Evolutionary conservation across 1,140 invertebrate species (phyloP).

Genomic region (Leptopilina clavipes): DNA sequence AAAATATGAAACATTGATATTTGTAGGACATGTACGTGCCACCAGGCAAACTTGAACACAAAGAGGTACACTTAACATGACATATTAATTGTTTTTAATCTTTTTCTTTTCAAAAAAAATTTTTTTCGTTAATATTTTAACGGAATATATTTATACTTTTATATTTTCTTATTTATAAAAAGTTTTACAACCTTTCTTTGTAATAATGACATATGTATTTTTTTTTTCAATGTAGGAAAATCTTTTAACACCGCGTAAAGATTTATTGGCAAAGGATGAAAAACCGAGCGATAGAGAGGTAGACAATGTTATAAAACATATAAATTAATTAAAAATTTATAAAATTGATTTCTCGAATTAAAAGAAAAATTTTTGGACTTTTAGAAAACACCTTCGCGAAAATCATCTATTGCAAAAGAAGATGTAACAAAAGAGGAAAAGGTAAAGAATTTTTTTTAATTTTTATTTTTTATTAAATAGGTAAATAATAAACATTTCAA

Average conservation of each 20-base stretch:
- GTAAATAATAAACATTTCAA: neutral
- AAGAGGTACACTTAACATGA: neutral
- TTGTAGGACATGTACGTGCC: conserved; percentile 22
- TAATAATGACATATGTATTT: neutral
- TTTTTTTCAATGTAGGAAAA: conserved; percentile 36
- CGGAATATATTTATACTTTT: too few species aligned
- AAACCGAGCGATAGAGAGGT: conserved; percentile 2
- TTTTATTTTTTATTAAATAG: neutral
- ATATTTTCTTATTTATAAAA: too few species aligned
- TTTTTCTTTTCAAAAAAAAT: neutral
- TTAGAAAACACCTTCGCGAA: conserved; percentile 24
- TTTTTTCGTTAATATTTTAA: too few species aligned
- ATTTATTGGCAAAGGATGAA: neutral
- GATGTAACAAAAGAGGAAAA: conserved; percentile 5
- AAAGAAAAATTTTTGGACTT: neutral
- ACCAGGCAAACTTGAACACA: conserved; percentile 19
- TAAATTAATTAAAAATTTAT: neutral
- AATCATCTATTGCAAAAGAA: neutral
- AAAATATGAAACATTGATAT: neutral
- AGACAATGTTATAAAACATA: neutral
- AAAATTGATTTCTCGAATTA: neutral
- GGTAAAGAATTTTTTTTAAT: neutral
- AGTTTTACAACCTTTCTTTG: too few species aligned
- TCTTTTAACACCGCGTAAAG: conserved; percentile 23
- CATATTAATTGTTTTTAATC: neutral